A percentile compares a stretch with the other conserved stretches of the same genome.
Evolutionary conservation across 2,888 invertebrate species (phyloP).

Genomic region (Sepiola atlantica): DNA sequence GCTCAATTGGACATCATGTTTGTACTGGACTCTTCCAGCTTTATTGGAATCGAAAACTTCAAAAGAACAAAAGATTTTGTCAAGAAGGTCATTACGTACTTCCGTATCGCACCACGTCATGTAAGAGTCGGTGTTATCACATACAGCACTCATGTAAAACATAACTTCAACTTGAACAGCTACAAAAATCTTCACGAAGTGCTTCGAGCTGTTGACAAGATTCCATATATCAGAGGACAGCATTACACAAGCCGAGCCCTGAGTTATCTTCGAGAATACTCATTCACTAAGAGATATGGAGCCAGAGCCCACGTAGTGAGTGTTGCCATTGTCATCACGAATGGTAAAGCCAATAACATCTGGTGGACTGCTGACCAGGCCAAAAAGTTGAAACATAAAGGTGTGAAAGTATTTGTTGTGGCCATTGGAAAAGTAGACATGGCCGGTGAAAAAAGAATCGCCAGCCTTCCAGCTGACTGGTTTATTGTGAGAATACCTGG

Average conservation of each 20-base stretch:
- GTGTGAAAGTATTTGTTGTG: background rate
- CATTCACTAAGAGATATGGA: background rate
- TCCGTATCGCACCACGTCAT: background rate
- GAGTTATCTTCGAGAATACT: background rate
- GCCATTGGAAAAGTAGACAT: background rate
- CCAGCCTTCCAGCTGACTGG: background rate
- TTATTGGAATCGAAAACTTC: background rate
- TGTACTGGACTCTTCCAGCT: background rate
- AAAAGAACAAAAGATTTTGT: background rate
- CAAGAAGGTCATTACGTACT: background rate
- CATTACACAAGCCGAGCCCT: background rate
- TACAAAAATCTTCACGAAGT: background rate
- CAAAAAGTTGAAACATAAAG: background rate
- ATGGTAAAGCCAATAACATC: background rate
- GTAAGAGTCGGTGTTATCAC: slow-evolving; percentile 24
- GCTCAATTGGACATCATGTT: background rate
- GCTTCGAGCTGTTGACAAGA: background rate
- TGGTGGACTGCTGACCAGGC: background rate
- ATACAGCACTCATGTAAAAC: background rate
- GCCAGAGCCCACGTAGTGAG: background rate
- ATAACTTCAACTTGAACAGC: background rate
- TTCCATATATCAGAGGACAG: background rate
- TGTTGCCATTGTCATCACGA: background rate
- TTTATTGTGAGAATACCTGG: background rate
- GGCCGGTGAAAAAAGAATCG: background rate